Evolutionary conservation across 2,113 vertebrate species (phyloP).

Genomic region (Amblyornis subalaris): DNA sequence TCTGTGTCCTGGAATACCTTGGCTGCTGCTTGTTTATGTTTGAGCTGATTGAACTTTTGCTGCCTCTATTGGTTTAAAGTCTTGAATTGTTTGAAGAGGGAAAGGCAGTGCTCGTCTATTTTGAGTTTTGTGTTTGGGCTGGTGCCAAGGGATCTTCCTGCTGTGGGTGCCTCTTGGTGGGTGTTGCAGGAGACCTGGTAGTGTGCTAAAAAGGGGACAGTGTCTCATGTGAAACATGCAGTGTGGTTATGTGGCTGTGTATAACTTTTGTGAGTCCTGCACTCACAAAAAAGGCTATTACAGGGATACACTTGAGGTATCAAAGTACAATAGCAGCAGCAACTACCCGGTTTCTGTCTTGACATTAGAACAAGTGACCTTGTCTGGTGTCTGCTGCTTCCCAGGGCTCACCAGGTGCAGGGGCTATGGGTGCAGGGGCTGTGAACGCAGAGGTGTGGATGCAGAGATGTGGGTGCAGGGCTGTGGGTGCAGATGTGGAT

Average conservation of each 20-base stretch:
- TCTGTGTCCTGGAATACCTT: background rate
- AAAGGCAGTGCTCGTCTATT: background rate
- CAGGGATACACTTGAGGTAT: no score
- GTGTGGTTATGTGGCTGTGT: background rate
- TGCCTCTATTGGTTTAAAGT: background rate
- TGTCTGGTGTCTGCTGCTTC: background rate
- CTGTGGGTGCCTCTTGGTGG: background rate
- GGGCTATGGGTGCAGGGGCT: background rate
- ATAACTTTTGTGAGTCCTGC: background rate
- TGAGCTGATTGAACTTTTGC: background rate
- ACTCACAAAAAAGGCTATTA: background rate
- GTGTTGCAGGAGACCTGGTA: background rate
- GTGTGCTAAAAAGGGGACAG: background rate
- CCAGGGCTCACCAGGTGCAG: background rate
- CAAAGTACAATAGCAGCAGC: background rate
- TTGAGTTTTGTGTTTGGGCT: background rate
- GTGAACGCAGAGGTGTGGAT: background rate
- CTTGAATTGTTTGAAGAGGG: background rate
- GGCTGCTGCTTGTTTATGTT: background rate
- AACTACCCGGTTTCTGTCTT: background rate
- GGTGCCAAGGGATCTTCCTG: background rate
- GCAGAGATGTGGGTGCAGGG: background rate
- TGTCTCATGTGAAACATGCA: accelerated
- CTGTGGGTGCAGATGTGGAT: background rate
- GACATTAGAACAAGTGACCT: background rate